phyloP scores from a whole-genome alignment of 2,113 vertebrate genomes.

The Poicephalus meyeri region DNA sequence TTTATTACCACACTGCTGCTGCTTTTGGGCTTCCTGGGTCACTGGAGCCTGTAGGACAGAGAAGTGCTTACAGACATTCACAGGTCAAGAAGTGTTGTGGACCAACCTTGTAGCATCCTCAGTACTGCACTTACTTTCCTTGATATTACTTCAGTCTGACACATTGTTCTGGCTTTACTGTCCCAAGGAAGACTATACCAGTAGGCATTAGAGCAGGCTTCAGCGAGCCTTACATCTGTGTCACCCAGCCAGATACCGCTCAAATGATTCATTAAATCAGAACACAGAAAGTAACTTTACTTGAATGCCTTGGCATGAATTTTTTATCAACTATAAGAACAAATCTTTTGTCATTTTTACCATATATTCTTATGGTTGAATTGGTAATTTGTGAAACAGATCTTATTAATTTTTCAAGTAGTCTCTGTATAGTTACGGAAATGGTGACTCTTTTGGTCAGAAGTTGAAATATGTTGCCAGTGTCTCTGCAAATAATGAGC shows the following conservation, averaged over 20 bases:
- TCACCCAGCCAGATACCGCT: slow-evolving; percentile 81
- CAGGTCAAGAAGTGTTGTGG: slow-evolving; percentile 67
- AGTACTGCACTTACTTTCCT: slow-evolving; percentile 70
- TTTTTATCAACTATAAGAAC: slow-evolving; percentile 95
- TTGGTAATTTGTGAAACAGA: slow-evolving; percentile 92
- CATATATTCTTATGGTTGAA: slow-evolving; percentile 79
- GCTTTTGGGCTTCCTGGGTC: slow-evolving; percentile 60
- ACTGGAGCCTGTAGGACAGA: slow-evolving; percentile 74
- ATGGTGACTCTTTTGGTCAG: slow-evolving; percentile 54
- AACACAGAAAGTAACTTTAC: slow-evolving; percentile 99
- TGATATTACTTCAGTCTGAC: slow-evolving; percentile 91
- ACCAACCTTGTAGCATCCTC: slow-evolving; percentile 58
- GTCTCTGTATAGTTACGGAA: slow-evolving; percentile 75
- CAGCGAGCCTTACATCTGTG: slow-evolving; percentile 86
- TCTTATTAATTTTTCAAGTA: slow-evolving; percentile 94
- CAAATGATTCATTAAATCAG: slow-evolving; percentile 99
- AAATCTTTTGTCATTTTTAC: slow-evolving; percentile 96
- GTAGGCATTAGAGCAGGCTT: slow-evolving; percentile 91
- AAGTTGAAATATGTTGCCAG: slow-evolving; percentile 47
- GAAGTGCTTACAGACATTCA: slow-evolving; percentile 75
- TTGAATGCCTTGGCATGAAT: slow-evolving; percentile 94
- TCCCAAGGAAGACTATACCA: slow-evolving; percentile 77
- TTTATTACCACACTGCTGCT: slow-evolving; percentile 48
- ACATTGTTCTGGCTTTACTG: slow-evolving; percentile 83
- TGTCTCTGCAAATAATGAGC: not conserved